Percentiles rank a stretch among this genome's conserved stretches.
Evolutionary conservation across 2,113 vertebrate genomes (phyloP).

Genomic region (Chitala chitala): DNA sequence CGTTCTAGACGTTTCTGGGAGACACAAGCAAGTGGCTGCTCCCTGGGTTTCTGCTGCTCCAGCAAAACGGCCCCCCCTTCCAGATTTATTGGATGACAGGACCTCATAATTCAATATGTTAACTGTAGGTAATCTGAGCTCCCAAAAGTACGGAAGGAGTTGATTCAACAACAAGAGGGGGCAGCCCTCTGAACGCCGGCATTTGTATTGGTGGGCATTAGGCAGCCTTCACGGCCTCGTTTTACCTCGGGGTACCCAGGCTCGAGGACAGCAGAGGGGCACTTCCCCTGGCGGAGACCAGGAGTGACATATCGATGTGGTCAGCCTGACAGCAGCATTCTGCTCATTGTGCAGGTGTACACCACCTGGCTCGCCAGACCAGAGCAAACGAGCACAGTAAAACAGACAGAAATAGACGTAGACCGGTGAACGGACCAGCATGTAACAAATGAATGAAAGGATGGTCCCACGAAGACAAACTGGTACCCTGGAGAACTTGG

Average conservation of each 20-base stretch:
- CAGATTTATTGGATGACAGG: neutral
- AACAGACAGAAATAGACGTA: slow-evolving; percentile 1
- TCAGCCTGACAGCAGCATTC: slow-evolving; percentile 20
- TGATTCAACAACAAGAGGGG: neutral
- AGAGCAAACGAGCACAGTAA: slow-evolving; percentile 4
- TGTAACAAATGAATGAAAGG: neutral
- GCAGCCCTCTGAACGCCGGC: neutral
- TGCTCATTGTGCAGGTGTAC: too few relatives aligned
- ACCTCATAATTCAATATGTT: slow-evolving; percentile 20
- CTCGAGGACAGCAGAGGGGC: neutral
- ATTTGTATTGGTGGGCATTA: neutral
- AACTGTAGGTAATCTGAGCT: slow-evolving; percentile 19
- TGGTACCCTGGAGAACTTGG: neutral
- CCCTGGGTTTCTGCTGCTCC: neutral
- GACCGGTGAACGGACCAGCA: neutral
- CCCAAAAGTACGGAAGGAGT: neutral
- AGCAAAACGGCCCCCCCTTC: neutral
- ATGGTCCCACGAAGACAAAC: neutral
- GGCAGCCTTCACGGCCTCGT: slow-evolving; percentile 17
- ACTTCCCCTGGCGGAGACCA: neutral
- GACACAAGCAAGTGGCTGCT: neutral
- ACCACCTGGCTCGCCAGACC: neutral
- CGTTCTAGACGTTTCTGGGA: neutral
- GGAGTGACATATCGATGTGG: slow-evolving; percentile 27
- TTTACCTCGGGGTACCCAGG: neutral